A percentile compares a stretch with the other conserved stretches of the same genome.
These are phyloP conservation scores for Pipra filicauda DNA, from an alignment of 2,113 vertebrate species.

Conservation along the genomic window DNA sequence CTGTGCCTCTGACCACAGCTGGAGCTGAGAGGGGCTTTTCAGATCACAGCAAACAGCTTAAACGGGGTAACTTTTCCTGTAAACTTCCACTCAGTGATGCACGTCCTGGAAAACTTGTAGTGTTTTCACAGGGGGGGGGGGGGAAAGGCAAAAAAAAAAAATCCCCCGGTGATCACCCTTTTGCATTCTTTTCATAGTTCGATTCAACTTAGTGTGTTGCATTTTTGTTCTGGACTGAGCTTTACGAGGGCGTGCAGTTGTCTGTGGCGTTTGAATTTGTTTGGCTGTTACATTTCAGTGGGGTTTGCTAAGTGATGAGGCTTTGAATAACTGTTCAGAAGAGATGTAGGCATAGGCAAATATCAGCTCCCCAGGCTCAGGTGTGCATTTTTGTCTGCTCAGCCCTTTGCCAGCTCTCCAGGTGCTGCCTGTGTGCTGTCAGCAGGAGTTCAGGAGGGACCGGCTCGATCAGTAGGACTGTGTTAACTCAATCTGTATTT, in stretches of 20 bases:
- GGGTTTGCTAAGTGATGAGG: background rate
- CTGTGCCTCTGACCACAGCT: background rate
- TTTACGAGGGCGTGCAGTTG: background rate
- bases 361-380: background rate
- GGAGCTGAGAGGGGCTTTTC: background rate
- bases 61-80: background rate
- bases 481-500: background rate
- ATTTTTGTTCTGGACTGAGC: background rate
- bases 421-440: background rate
- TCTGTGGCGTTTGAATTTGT: accelerated
- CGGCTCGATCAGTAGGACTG: background rate
- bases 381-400: background rate
- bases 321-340: background rate
- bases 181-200: background rate
- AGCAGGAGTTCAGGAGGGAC: background rate
- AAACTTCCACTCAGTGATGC: background rate
- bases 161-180: background rate
- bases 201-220: background rate
- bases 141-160: accelerated
- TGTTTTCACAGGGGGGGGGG: background rate
- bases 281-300: background rate
- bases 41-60: background rate
- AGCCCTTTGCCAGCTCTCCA: background rate
- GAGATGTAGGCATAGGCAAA: background rate
- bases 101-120: background rate